These are phyloP conservation scores for Nomada ruficornis DNA, from an alignment of 2,888 invertebrate genomes.

Conservation along the genomic window DNA sequence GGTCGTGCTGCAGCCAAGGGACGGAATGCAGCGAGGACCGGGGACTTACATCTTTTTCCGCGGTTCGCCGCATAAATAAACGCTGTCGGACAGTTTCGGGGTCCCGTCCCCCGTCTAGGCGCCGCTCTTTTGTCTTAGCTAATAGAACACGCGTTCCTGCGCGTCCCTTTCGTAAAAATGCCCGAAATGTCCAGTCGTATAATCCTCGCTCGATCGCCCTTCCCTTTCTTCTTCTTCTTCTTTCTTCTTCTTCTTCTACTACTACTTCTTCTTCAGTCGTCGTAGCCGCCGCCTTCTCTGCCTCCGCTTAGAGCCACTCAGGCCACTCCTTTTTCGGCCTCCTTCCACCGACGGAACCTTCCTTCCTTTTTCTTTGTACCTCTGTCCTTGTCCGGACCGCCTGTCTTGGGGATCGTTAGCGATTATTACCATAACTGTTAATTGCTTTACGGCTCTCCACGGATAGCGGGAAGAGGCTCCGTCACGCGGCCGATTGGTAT, in stretches of 20 bases:
- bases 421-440: conserved; percentile 79
- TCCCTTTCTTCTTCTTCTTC: conserved; percentile 56
- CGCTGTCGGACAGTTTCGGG: conserved; percentile 79
- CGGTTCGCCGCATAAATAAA: conserved; percentile 83
- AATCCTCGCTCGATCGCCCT: conserved; percentile 80
- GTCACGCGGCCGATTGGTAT: conserved; percentile 2
- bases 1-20: conserved; percentile 75
- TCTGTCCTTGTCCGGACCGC: conserved; percentile 11
- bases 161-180: conserved; percentile 82
- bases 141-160: conserved; percentile 84
- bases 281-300: conserved; percentile 31
- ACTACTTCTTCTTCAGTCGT: neutral
- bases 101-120: conserved; percentile 78
- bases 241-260: conserved; percentile 37
- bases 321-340: conserved; percentile 54
- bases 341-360: conserved; percentile 25
- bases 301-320: conserved; percentile 23
- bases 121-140: conserved; percentile 84
- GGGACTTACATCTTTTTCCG: conserved; percentile 84
- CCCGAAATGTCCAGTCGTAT: conserved; percentile 82
- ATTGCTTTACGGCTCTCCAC: conserved; percentile 75
- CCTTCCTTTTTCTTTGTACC: conserved; percentile 13
- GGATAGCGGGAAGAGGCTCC: neutral
- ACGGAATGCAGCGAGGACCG: conserved; percentile 79
- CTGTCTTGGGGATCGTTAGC: conserved; percentile 58